These are phyloP conservation scores for Lepidocyrtinus sp. DNA, from an alignment of 2,888 invertebrate genomes.

Conservation along the genomic window DNA sequence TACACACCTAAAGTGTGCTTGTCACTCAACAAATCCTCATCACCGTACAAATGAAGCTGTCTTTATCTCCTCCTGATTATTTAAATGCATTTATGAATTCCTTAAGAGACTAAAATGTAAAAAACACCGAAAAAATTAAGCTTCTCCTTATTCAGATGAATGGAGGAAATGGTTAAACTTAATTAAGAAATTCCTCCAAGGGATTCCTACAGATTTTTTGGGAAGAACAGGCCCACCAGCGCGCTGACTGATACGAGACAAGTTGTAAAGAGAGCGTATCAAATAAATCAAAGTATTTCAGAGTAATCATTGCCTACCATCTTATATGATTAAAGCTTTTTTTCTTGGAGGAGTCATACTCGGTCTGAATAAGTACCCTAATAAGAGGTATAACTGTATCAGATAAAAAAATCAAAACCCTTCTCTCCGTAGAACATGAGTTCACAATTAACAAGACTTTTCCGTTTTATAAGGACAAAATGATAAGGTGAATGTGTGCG, in stretches of 20 bases:
- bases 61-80: not conserved
- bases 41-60: not conserved
- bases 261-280: constrained; percentile 37
- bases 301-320: constrained; percentile 29
- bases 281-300: constrained; percentile 34
- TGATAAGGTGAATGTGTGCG: no score
- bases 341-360: constrained; percentile 31
- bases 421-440: constrained; percentile 20
- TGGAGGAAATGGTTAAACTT: no score
- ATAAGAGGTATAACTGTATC: constrained; percentile 43
- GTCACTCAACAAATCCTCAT: constrained; percentile 41
- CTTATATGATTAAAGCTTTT: not conserved
- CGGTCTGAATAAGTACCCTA: constrained; percentile 32
- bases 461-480: no score
- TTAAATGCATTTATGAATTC: no score
- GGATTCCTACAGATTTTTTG: no score
- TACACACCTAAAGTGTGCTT: constrained; percentile 14
- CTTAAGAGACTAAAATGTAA: no score
- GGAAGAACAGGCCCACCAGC: constrained; percentile 52
- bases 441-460: constrained; percentile 47
- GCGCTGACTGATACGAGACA: constrained; percentile 49
- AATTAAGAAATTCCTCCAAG: constrained; percentile 53
- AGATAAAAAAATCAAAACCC: constrained; percentile 31
- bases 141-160: no score
- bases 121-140: no score